These are phyloP conservation scores for Hemichromis elongatus DNA, from an alignment of 2,113 vertebrate genomes.

Conservation along the genomic window DNA sequence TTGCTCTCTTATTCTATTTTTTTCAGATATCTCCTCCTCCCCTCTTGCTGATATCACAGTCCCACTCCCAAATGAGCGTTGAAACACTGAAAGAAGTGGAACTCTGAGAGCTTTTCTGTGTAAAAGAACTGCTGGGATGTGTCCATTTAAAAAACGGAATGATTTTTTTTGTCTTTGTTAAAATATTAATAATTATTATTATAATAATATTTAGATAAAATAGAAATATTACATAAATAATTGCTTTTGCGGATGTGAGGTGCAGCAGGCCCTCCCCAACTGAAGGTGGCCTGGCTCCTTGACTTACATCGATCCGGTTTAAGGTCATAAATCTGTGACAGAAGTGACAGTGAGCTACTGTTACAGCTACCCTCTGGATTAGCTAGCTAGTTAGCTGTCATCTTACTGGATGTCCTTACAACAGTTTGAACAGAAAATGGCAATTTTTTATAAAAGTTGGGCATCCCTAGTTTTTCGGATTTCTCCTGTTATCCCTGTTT, in stretches of 20 bases:
- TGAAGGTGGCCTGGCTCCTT: background rate
- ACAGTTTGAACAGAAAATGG: background rate
- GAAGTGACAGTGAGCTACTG: background rate
- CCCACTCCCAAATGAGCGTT: too few relatives aligned
- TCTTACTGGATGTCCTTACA: background rate
- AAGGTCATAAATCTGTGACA: background rate
- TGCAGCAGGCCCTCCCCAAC: background rate
- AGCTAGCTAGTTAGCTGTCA: background rate
- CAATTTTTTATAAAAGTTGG: background rate
- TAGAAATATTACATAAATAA: background rate
- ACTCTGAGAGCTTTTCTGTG: too few relatives aligned
- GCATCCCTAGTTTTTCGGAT: background rate
- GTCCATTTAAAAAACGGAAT: background rate
- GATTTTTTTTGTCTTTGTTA: too few relatives aligned
- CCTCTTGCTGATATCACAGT: too few relatives aligned
- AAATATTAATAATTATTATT: background rate
- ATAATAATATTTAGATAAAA: background rate
- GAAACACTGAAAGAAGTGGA: too few relatives aligned
- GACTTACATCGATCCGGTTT: background rate
- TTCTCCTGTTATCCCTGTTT: background rate
- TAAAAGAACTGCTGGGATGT: background rate
- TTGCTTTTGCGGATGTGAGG: background rate
- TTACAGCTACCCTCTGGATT: background rate
- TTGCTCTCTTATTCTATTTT: too few relatives aligned
- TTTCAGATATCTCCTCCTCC: too few relatives aligned